phyloP scores from a whole-genome alignment of 2,888 invertebrate genomes.

The Acanthoscelides obtectus region DNA sequence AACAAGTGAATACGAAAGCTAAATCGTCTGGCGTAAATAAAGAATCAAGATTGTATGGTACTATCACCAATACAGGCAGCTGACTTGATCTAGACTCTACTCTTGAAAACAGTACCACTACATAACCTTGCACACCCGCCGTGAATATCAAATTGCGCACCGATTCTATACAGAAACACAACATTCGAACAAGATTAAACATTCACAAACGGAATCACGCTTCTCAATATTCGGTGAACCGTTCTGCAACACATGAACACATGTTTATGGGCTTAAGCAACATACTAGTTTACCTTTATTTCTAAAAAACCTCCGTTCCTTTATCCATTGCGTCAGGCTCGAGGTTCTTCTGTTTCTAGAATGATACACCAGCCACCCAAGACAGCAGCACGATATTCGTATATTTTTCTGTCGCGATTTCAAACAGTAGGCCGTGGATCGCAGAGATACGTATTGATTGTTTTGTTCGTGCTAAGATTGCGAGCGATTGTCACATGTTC shows the following conservation, averaged over 20 bases:
- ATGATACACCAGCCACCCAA: background rate
- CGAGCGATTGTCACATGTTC: background rate
- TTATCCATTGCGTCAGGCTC: background rate
- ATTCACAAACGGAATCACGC: background rate
- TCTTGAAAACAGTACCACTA: background rate
- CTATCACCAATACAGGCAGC: background rate
- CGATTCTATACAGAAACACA: background rate
- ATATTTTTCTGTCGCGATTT: background rate
- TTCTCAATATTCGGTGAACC: background rate
- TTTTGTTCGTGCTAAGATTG: background rate
- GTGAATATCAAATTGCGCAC: background rate
- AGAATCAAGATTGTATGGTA: too few relatives aligned
- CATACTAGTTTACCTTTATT: background rate
- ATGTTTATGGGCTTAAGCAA: background rate
- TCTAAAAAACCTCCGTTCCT: background rate
- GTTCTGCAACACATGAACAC: background rate
- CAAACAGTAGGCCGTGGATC: background rate
- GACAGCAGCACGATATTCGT: background rate
- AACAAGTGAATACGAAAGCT: too few relatives aligned
- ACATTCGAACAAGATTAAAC: background rate
- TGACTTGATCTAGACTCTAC: background rate
- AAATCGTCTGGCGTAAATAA: too few relatives aligned
- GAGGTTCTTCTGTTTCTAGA: background rate
- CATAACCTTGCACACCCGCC: background rate
- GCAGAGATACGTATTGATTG: background rate